phyloP scores from a whole-genome alignment of 2,888 invertebrate genomes.

The Agrochola lychnidis region DNA sequence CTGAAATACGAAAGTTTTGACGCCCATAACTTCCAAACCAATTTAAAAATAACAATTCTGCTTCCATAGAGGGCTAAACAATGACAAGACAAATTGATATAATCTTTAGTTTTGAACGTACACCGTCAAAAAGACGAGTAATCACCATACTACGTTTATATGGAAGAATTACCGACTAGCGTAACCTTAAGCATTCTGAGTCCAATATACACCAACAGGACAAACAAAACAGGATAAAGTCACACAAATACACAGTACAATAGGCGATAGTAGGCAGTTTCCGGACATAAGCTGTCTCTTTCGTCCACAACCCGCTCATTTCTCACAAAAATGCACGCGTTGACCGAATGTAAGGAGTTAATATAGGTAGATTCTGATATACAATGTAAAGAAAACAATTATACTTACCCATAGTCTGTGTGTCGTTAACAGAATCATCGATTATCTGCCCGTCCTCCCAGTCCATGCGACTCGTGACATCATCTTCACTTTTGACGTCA shows the following conservation, averaged over 20 bases:
- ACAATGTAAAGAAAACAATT: not conserved
- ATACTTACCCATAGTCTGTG: slow-evolving; percentile 24
- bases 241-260: not conserved
- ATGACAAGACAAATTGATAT: no score
- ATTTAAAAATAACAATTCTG: no score
- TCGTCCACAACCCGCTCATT: not conserved
- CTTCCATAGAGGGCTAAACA: no score
- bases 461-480: slow-evolving; percentile 6
- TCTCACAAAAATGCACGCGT: not conserved
- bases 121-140: no score
- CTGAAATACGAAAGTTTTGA: no score
- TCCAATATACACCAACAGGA: not conserved
- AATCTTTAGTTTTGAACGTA: no score
- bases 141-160: no score
- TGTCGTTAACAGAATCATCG: not conserved
- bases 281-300: not conserved
- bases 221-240: not conserved
- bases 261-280: not conserved
- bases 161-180: no score
- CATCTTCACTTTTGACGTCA: slow-evolving; percentile 1
- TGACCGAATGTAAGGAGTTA: not conserved
- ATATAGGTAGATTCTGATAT: not conserved
- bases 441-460: not conserved
- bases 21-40: no score
- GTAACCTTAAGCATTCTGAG: no score